Evolutionary conservation across 2,797 vertebrate genomes (phyloP).

Genomic region (Atherinosoma microstoma): DNA sequence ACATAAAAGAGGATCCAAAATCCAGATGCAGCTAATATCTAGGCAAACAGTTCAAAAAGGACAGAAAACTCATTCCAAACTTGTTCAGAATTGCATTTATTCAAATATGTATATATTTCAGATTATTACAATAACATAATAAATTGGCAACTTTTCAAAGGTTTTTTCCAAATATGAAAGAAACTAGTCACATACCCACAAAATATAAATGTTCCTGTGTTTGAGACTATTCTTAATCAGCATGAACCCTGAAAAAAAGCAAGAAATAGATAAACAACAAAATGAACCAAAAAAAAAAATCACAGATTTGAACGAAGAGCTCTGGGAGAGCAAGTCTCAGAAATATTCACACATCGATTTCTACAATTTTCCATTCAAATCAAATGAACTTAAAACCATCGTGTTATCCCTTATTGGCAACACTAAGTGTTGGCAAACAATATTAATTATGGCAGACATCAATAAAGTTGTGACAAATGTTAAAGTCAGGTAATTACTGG

Average conservation of each 20-base stretch:
- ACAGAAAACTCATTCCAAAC: conserved; percentile 2
- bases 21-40: too few relatives aligned
- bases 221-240: conserved; percentile 44
- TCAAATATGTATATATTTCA: conserved; percentile 52
- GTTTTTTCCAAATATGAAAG: conserved; percentile 29
- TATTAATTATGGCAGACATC: conserved; percentile 26
- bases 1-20: too few relatives aligned
- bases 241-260: conserved; percentile 21
- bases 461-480: conserved; percentile 24
- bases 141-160: conserved; percentile 23
- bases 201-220: conserved; percentile 36
- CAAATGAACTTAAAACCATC: not conserved
- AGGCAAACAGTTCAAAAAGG: not conserved
- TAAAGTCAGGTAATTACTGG: conserved; percentile 3
- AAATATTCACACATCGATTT: conserved; percentile 21
- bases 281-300: conserved; percentile 25
- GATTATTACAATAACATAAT: conserved; percentile 45
- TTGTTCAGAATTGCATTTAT: conserved; percentile 65
- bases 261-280: conserved; percentile 11
- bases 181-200: conserved; percentile 30
- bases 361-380: conserved; percentile 13
- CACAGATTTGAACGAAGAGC: conserved; percentile 21
- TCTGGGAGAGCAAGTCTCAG: conserved; percentile 5
- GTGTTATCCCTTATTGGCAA: not conserved
- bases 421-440: conserved; percentile 5